Base-by-base conservation (phyloP, 1,140 invertebrate genomes). In the Plectus sambesii region DNA sequence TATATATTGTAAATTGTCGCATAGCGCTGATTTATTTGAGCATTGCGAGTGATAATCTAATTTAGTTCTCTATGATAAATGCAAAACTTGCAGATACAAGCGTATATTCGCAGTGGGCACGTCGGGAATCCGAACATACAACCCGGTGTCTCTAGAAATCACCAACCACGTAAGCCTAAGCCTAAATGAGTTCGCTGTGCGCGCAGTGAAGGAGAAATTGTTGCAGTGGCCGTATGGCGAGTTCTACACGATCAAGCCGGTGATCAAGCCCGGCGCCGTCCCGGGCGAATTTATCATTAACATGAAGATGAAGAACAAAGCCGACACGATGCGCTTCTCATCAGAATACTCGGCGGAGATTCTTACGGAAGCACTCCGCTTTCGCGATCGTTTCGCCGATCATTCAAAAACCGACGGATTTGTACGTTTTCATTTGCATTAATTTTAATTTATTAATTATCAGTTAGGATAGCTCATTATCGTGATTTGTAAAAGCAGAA, bases 71-170 rank as follows among this genome's bases (percentile, higher is more conserved):
- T 51, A 53, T 55, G 55, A 37, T 59, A 51, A 24, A 55, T 59
- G 39, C 25, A 23, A 55, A 49, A 42, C 44, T 62, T 69, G 20
- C 58, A 88, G 85, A 69, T 99, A 98, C 72, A 93, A 92, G 74
- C 79, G 93, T 63, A 87, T 98, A 66, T 90, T 99, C 70, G 90
- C 89, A 17, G 82, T 99, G 70, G 92, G 90, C 30, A 86, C 85
- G 26, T 78, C 81, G 70, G 89, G 88, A 25, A 86, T 99, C 51
- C 88, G 90, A 33, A 99, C 93, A 12, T 97, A 97, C 70, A 94
- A 96, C 72, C 90, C 90, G 2, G 81, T 79, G 55, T 84, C 80
- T 54, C 75, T 94, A 64, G 92, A 97, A 70, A 77, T 85, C n/a
- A 99, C 93, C 33, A 99, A 99, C 74, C 82, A 86, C 72, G 75